phyloP scores from a whole-genome alignment of 2,888 invertebrate species.

The Pogonocherus hispidulus region DNA sequence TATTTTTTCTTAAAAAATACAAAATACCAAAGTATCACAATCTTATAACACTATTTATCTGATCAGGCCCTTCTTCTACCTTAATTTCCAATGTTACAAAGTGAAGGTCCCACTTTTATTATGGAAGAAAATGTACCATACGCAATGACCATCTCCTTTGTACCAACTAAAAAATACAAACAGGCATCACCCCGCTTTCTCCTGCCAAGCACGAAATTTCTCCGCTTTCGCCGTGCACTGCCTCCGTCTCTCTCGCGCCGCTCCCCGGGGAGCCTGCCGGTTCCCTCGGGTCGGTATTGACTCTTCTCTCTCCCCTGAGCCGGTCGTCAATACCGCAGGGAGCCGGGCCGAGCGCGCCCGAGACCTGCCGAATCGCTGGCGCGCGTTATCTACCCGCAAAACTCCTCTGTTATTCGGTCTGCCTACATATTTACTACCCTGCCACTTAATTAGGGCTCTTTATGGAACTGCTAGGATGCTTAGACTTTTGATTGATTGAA shows the following conservation, averaged over 20 bases:
- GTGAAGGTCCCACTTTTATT: too few species aligned
- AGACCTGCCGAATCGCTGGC: slow-evolving; percentile 59
- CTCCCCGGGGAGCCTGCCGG: slow-evolving; percentile 60
- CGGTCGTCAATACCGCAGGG: slow-evolving; percentile 73
- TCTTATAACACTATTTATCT: too few species aligned
- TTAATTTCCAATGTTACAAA: too few species aligned
- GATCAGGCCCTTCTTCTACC: too few species aligned
- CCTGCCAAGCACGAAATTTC: slow-evolving; percentile 18
- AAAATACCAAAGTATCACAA: too few species aligned
- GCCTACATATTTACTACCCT: slow-evolving; percentile 59
- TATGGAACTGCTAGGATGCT: slow-evolving; percentile 47
- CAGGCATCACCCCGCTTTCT: too few species aligned
- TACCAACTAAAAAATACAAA: too few species aligned
- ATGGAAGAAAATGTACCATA: too few species aligned
- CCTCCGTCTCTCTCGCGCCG: slow-evolving; percentile 37
- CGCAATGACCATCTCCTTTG: too few species aligned
- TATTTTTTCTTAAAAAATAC: too few species aligned
- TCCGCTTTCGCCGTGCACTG: slow-evolving; percentile 35
- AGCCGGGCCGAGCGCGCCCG: slow-evolving; percentile 64
- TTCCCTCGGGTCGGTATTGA: slow-evolving; percentile 72
- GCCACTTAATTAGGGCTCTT: slow-evolving; percentile 57
- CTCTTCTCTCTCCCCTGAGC: slow-evolving; percentile 71
- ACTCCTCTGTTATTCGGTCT: slow-evolving; percentile 62
- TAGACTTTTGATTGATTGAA: slow-evolving; percentile 43
- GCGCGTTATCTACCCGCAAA: slow-evolving; percentile 62